Conservation (phyloP, 2,888 invertebrate species). For the Biston betularia region DNA sequence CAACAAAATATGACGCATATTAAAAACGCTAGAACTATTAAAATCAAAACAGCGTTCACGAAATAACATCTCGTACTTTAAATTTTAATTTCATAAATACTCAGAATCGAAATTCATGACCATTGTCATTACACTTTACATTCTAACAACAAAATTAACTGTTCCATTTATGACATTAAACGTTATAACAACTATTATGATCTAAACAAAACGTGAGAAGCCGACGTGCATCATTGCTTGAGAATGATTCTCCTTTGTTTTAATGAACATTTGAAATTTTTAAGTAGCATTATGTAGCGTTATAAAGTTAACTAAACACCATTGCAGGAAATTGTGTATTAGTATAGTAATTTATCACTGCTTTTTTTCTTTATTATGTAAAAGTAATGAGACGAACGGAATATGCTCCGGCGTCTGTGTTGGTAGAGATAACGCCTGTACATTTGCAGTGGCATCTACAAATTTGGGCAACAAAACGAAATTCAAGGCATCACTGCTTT, state of each 20-base stretch:
- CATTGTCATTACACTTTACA: slow-evolving; percentile 35
- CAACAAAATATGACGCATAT: too few species aligned
- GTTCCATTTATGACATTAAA: slow-evolving; percentile 37
- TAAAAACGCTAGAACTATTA: too few species aligned
- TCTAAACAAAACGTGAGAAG: slow-evolving; percentile 55
- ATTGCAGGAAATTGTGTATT: background rate
- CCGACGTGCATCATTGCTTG: slow-evolving; percentile 60
- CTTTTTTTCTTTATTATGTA: too few species aligned
- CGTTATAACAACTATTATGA: slow-evolving; percentile 33
- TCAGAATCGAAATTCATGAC: slow-evolving; percentile 29
- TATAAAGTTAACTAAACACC: slow-evolving; percentile 7
- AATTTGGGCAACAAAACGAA: too few species aligned
- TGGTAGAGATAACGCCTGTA: too few species aligned
- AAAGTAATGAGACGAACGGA: too few species aligned
- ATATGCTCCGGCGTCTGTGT: too few species aligned
- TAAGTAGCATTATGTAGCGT: slow-evolving; percentile 23
- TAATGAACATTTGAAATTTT: slow-evolving; percentile 31
- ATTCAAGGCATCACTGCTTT: too few species aligned
- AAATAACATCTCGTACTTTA: background rate
- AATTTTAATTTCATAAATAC: slow-evolving; percentile 5
- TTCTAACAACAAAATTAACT: slow-evolving; percentile 25
- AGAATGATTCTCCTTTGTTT: slow-evolving; percentile 43
- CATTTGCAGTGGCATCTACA: too few species aligned
- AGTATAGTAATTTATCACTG: background rate
- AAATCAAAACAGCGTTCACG: too few species aligned